Evolutionary conservation across 2,888 invertebrate species (phyloP).

Genomic region (Andrena praecox): DNA sequence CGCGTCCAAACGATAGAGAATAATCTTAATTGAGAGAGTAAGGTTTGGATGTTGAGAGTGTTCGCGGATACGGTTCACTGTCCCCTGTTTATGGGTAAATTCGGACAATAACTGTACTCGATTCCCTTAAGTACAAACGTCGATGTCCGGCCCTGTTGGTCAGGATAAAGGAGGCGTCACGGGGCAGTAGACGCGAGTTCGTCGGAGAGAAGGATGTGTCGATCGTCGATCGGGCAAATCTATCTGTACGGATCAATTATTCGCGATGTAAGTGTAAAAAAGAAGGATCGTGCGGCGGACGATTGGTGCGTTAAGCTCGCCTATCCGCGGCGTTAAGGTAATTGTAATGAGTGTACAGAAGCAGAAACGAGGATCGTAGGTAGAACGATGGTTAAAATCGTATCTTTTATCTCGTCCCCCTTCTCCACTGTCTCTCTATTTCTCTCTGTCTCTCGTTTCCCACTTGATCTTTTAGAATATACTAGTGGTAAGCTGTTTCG

Average conservation of each 20-base stretch:
- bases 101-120: conserved; percentile 42
- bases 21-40: neutral
- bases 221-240: conserved; percentile 13
- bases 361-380: conserved; percentile 24
- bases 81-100: conserved; percentile 7
- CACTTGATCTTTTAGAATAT: conserved; percentile 10
- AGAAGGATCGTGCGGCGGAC: conserved; percentile 12
- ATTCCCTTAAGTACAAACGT: conserved; percentile 40
- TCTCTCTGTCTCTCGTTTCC: conserved; percentile 32
- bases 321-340: conserved; percentile 17
- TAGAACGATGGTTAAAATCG: conserved; percentile 40
- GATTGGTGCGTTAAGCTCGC: conserved; percentile 35
- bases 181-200: conserved; percentile 1
- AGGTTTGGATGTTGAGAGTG: neutral
- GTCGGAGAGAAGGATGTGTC: neutral
- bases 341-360: conserved; percentile 47
- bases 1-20: conserved; percentile 12
- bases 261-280: conserved; percentile 65
- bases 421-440: neutral
- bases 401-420: conserved; percentile 29
- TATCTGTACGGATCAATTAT: conserved; percentile 63
- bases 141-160: conserved; percentile 3
- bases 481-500: conserved; percentile 5
- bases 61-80: conserved; percentile 5
- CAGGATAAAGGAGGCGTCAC: neutral